Evolutionary conservation across 2,797 vertebrate genomes (phyloP).

Genomic region (Allobates femoralis): DNA sequence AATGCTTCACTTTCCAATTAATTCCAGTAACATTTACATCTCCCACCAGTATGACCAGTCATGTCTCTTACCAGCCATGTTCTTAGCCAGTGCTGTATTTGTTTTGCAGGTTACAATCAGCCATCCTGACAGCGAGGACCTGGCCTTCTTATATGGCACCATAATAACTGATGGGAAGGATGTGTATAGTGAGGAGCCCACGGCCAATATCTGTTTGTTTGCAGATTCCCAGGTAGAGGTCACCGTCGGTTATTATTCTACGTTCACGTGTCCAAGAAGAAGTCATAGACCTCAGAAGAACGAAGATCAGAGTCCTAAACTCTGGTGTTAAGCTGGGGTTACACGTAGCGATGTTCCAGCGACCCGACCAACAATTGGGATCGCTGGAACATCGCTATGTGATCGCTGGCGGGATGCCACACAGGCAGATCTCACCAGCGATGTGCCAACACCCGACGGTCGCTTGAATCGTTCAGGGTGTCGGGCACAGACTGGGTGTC

Average conservation of each 20-base stretch:
- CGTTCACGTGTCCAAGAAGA: no score
- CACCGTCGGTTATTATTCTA: not conserved
- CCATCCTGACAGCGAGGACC: constrained; percentile 87
- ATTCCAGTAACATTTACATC: not conserved
- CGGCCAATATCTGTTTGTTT: constrained; percentile 93
- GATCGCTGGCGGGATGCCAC: no score
- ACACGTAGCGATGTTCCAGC: no score
- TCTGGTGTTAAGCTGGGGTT: no score
- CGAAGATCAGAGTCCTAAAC: no score
- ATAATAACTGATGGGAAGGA: constrained; percentile 95
- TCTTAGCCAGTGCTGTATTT: not conserved
- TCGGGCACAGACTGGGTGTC: no score
- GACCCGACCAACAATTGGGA: no score
- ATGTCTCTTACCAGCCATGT: not conserved
- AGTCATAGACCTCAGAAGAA: no score
- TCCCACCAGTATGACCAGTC: not conserved
- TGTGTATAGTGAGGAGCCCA: constrained; percentile 81
- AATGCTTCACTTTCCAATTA: constrained; percentile 10
- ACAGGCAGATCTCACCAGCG: no score
- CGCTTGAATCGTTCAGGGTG: no score
- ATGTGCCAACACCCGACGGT: no score
- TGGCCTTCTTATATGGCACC: constrained; percentile 93
- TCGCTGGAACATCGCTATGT: no score
- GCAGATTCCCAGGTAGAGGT: constrained; percentile 90
- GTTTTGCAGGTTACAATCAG: constrained; percentile 83